Base-by-base conservation (phyloP, 2,888 invertebrate species). In the Hydrotaea cyrtoneurina region DNA sequence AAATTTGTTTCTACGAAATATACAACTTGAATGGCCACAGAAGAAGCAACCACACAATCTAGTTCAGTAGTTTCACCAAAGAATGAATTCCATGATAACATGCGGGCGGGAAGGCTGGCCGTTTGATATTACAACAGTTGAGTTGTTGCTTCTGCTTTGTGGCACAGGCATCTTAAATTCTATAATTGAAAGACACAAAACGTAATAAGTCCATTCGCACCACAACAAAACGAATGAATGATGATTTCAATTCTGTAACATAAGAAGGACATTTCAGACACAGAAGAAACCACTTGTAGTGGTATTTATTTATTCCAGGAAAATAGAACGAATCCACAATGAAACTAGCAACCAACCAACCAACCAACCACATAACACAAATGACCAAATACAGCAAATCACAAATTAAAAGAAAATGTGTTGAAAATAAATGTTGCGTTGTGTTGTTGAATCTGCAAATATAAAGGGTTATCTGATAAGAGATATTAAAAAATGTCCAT, bases 151-250 rank as follows among this genome's bases (percentile, higher is more conserved):
- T 1, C n/a, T 8, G n/a, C 46, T 23, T 69, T 69, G 69, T 23
- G 69, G 21, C 23, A 21, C 62, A 31, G 31, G 31, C 62, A 62
- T 62, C n/a, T 62, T 53, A 83, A 46, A 21, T 55, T 36, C 71
- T 80, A 31, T 31, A 80, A 84, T 78, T 84, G 78, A 78, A 83
- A 80, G 75, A 66, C 75, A 50, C 62, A 31, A 64, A 75, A 80
- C 74, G 31, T 55, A 78, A 80, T 83, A 78, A 83, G 62, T 80
- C 62, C 64, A 75, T 74, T 83, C 59, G 69, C 62, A 78, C 77
- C 74, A 75, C 83, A 78, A 64, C 36, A 80, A 71, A 78, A 39
- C 39, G 13, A 39, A 78, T 36, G 50, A 39, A 43, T 69, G 64
- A 72, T 75, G 64, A 75, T 73, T 43, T 39, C 62, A 26, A 72